Conservation (phyloP, 2,113 vertebrate species). For the Psilopogon haemacephalus region DNA sequence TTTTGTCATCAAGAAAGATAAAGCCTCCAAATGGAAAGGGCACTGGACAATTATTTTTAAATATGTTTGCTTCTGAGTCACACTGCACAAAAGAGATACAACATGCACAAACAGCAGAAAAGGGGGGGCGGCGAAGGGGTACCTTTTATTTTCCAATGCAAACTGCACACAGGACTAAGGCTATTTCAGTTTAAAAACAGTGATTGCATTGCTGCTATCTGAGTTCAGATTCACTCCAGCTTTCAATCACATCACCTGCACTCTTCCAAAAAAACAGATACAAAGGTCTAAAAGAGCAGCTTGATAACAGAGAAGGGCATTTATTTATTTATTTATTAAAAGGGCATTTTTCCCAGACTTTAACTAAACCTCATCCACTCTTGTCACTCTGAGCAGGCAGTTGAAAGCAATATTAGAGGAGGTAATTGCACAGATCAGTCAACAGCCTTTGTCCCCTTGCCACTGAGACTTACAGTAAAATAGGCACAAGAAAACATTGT, state of each 20-base stretch:
- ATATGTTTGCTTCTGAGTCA: not conserved
- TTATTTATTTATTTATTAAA: conserved; percentile 65
- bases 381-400: conserved; percentile 82
- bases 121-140: not conserved
- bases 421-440: conserved; percentile 96
- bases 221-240: conserved; percentile 36
- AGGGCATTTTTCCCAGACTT: conserved; percentile 78
- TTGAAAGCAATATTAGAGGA: conserved; percentile 90
- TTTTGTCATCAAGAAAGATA: not conserved
- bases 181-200: not conserved
- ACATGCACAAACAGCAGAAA: not conserved
- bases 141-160: not conserved
- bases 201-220: not conserved
- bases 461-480: conserved; percentile 84
- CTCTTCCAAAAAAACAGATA: conserved; percentile 69
- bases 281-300: conserved; percentile 62
- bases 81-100: not conserved
- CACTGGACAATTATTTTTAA: not conserved
- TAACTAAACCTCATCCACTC: conserved; percentile 82
- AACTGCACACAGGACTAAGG: not conserved
- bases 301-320: conserved; percentile 41
- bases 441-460: conserved; percentile 88
- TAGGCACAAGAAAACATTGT: conserved; percentile 78
- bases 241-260: conserved; percentile 50
- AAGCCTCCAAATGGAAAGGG: not conserved